Conservation (phyloP, 2,113 vertebrate genomes). For the Stegastes partitus region DNA sequence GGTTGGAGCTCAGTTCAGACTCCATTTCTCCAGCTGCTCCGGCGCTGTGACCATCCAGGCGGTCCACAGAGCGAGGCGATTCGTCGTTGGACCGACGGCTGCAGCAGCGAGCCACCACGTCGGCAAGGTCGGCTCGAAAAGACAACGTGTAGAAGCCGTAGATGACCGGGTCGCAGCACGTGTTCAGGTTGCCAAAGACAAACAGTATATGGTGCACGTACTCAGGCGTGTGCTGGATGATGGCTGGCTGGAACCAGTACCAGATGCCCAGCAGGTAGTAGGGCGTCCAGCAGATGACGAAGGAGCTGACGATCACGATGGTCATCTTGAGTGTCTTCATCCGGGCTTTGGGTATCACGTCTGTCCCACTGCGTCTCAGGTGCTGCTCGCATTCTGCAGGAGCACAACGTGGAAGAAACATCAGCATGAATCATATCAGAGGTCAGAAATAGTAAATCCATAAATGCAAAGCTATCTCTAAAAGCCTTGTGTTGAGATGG, state of each 20-base stretch:
- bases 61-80: constrained; percentile 63
- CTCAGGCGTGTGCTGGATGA: constrained; percentile 86
- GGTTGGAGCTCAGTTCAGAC: constrained; percentile 77
- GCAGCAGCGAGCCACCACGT: constrained; percentile 53
- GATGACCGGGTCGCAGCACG: constrained; percentile 89
- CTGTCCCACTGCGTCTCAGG: constrained; percentile 77
- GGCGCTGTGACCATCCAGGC: constrained; percentile 45
- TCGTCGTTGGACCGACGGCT: constrained; percentile 17
- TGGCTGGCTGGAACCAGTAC: constrained; percentile 92
- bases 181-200: constrained; percentile 90
- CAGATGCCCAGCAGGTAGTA: constrained; percentile 91
- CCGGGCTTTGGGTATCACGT: constrained; percentile 89
- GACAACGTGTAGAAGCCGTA: constrained; percentile 89
- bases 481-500: no score
- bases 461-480: no score
- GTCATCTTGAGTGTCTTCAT: constrained; percentile 93
- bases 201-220: constrained; percentile 89
- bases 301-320: constrained; percentile 88
- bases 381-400: constrained; percentile 70
- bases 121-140: constrained; percentile 85
- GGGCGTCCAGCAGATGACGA: constrained; percentile 91
- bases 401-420: constrained; percentile 8
- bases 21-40: constrained; percentile 70
- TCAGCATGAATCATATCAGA: no score
- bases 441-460: background rate